Base-by-base conservation (phyloP, 2,888 invertebrate species). In the Ethmia dodecea region DNA sequence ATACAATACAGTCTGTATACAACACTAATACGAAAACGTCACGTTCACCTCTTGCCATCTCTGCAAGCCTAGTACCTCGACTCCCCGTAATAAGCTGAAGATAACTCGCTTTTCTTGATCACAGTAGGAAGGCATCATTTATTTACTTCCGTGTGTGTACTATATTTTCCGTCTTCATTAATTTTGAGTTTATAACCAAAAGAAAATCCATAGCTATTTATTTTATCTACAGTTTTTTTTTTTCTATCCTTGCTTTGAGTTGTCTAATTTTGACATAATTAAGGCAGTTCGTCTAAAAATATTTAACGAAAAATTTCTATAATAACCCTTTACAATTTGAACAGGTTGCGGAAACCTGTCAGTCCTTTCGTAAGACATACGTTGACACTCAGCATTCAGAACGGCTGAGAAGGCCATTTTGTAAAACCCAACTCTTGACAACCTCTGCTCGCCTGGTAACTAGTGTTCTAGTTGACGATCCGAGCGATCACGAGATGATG, bases 1-100 rank as follows among this genome's bases (percentile, higher is more conserved):
- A 26, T 26, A 26, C 26, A 26, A 11, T 11, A 12, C 5, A 18
- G 18, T 5, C 18, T 40, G 45, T 47, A 47, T 40, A 32, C 60
- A 47, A 68, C 71, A 73, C 64, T 61, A 65, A 69, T 59, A 62
- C 59, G 58, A 49, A 59, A 12, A 75, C 79, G 79, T 83, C 66
- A 67, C 64, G 62, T 61, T 55, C 54, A 60, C 65, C 69, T 78
- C 79, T 70, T 58, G 57, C 64, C 55, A 60, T 69, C 64, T 74
- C 70, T 80, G 76, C 55, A 55, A 58, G 72, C 83, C 84, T 84
- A 63, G 83, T 86, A 80, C 71, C 58, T 54, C 63, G 70, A 61
- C 76, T 81, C 76, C 70, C 71, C 74, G 80, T 86, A 86, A 86
- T 83, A 84, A 86, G 84, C 81, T 78, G 77, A 77, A 80, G 81